Base-by-base conservation (phyloP, 2,888 invertebrate species). In the Aethes cnicana region DNA sequence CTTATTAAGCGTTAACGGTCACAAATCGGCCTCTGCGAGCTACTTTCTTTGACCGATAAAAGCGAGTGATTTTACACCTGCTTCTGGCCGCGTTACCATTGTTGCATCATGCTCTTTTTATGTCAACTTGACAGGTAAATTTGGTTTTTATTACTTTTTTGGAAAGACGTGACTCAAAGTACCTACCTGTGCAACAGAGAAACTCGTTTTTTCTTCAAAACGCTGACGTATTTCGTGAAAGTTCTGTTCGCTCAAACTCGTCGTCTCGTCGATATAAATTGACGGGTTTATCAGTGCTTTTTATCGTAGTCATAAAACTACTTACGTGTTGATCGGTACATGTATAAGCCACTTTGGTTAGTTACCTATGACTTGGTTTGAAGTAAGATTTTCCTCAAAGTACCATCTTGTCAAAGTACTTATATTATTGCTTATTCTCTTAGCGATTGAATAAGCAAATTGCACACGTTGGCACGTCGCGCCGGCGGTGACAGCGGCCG, bases 41-140 rank as follows among this genome's bases (percentile, higher is more conserved):
- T 69, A 81, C 84, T 84, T 84, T 84, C 82, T 81, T 75, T 69
- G 74, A 68, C 77, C 74, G 72, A 74, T 69, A 71, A 70, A 73
- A 65, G 55, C 59, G 53, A 55, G 59, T 54, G 61, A 64, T 68
- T 69, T 66, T 65, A 63, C 70, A 71, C 69, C 65, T 70, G 68
- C 59, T 63, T 47, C 36, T 42, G 26, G 20, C 30, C 46, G 52
- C 37, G 39, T 57, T 47, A 61, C 47, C 59, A 62, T 59, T 48
- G 56, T 72, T 73, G 64, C 66, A 59, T 72, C 67, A 74, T 56
- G 37, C 44, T 47, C 43, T 36, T 52, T 48, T 54, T 25, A 37
- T 21, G 11, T 36, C 23, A 11, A 25, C 9, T 36, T 17, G 16
- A 25, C 12, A 26, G 8, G 7, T 26, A 39, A 23, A 33, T 30